Percentiles rank a stretch among this genome's conserved stretches.
Evolutionary conservation across 2,113 vertebrate genomes (phyloP).

Genomic region (Cnemophilus loriae): DNA sequence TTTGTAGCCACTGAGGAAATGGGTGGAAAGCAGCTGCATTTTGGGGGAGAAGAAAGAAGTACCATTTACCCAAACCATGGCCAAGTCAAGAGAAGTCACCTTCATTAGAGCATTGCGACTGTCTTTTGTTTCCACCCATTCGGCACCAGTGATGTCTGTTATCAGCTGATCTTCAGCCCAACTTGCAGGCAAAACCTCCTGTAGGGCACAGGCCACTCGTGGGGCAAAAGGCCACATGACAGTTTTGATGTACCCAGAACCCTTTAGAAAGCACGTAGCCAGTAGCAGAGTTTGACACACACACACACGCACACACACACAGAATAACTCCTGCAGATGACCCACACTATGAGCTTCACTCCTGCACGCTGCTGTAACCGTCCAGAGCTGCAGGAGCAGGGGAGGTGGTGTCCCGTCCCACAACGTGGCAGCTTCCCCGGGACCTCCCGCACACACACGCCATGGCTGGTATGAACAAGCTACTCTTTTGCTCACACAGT

Average conservation of each 20-base stretch:
- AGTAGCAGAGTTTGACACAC: not conserved
- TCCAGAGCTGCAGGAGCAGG: not conserved
- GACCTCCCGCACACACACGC: rapidly evolving
- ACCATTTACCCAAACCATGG: rapidly evolving
- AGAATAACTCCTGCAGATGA: no score
- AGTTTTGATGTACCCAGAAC: rapidly evolving
- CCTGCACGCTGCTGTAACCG: not conserved
- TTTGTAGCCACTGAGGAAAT: not conserved
- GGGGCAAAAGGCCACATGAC: not conserved
- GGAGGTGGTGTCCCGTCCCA: not conserved
- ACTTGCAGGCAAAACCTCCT: not conserved
- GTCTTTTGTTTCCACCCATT: not conserved
- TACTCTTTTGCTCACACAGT: rapidly evolving
- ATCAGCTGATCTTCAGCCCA: not conserved
- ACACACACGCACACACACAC: rapidly evolving
- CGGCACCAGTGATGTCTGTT: rapidly evolving
- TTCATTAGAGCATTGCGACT: not conserved
- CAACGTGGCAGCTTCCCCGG: rapidly evolving
- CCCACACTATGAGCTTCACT: rapidly evolving
- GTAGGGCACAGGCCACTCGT: rapidly evolving
- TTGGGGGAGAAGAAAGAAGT: not conserved
- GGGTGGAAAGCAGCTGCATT: not conserved
- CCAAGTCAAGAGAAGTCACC: not conserved
- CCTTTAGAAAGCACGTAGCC: rapidly evolving
- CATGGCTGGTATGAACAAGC: rapidly evolving